These are phyloP conservation scores for Lucinisca nassula DNA, from an alignment of 2,888 invertebrate genomes.

Conservation along the genomic window DNA sequence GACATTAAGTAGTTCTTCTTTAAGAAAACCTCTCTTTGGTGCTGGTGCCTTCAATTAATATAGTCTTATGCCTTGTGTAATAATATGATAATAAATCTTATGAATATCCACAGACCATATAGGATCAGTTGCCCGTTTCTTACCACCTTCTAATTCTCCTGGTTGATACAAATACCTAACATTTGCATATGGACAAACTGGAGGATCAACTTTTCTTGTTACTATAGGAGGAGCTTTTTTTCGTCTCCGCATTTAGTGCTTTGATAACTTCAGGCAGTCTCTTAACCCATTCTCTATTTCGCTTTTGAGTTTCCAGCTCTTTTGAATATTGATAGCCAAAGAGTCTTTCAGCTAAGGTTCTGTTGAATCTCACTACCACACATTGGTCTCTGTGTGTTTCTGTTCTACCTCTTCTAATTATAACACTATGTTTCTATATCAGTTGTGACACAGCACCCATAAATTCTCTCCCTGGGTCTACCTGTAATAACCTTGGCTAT, in stretches of 20 bases:
- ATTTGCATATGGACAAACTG: not conserved
- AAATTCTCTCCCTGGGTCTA: conserved; percentile 59
- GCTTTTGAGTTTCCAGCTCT: conserved; percentile 27
- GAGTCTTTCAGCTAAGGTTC: not conserved
- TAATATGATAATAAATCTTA: conserved; percentile 49
- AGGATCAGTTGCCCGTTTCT: conserved; percentile 58
- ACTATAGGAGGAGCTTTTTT: not conserved
- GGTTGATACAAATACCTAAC: conserved; percentile 56
- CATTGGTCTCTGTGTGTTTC: not conserved
- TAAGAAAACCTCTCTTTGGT: conserved; percentile 56
- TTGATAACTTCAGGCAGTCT: conserved; percentile 50
- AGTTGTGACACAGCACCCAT: conserved; percentile 57
- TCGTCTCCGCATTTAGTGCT: conserved; percentile 19
- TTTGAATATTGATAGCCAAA: conserved; percentile 24
- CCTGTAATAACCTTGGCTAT: conserved; percentile 62
- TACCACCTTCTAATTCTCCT: conserved; percentile 63
- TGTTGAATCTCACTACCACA: not conserved
- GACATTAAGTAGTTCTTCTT: conserved; percentile 54
- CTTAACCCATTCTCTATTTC: not conserved
- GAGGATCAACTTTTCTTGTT: conserved; percentile 5
- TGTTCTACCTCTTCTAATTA: not conserved
- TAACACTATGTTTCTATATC: conserved; percentile 24
- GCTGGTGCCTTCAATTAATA: conserved; percentile 58
- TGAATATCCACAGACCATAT: conserved; percentile 59
- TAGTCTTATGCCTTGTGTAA: conserved; percentile 50